These are phyloP conservation scores for Hoplostethus atlanticus DNA, from an alignment of 2,797 vertebrate species.

Conservation along the genomic window DNA sequence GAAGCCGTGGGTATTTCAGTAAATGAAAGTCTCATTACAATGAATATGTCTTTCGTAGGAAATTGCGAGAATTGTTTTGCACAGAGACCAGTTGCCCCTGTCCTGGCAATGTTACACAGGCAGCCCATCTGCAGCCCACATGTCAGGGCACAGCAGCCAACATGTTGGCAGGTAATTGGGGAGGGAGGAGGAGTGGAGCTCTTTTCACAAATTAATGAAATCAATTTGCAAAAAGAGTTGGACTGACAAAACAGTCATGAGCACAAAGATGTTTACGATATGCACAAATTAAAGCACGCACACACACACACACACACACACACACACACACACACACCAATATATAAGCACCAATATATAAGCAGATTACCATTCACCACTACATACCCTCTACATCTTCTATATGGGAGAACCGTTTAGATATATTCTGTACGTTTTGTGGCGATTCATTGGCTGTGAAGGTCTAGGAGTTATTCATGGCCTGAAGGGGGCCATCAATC, in stretches of 20 bases:
- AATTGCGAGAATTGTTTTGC: conserved; percentile 64
- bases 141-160: conserved; percentile 73
- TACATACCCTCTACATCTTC: conserved; percentile 30
- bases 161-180: conserved; percentile 62
- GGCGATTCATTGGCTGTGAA: conserved; percentile 58
- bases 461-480: conserved; percentile 67
- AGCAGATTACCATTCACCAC: conserved; percentile 31
- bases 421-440: conserved; percentile 19
- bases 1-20: conserved; percentile 30
- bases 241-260: conserved; percentile 38
- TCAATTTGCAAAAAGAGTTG: conserved; percentile 63
- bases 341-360: conserved; percentile 18
- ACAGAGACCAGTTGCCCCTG: conserved; percentile 58
- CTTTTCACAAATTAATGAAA: conserved; percentile 33
- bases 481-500: conserved; percentile 55
- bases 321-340: neutral
- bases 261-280: conserved; percentile 3
- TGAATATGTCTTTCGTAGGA: conserved; percentile 52
- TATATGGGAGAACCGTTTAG: conserved; percentile 10
- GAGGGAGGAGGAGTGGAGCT: conserved; percentile 47
- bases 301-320: neutral
- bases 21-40: conserved; percentile 57
- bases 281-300: too few species aligned
- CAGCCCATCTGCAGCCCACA: conserved; percentile 74
- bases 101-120: conserved; percentile 60